These are phyloP conservation scores for Megaptera novaeangliae DNA, from an alignment of 2,113 vertebrate genomes.

Conservation along the genomic window DNA sequence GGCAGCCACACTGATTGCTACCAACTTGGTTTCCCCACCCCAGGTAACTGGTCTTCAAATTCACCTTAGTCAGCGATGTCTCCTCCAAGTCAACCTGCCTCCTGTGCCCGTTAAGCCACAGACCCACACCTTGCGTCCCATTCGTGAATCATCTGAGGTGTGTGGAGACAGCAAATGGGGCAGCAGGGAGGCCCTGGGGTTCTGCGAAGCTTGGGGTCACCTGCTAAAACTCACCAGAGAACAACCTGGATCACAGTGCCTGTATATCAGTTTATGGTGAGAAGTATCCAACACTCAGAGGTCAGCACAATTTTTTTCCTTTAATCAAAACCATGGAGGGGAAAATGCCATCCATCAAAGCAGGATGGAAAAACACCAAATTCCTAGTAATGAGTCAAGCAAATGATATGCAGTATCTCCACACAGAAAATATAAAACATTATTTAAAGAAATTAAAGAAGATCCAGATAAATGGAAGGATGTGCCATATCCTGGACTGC, in stretches of 20 bases:
- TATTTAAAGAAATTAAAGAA: not conserved
- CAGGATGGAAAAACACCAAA: not conserved
- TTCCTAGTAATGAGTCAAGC: not conserved
- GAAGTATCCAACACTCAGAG: not conserved
- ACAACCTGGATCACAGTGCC: not conserved
- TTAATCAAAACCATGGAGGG: not conserved
- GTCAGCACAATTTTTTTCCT: not conserved
- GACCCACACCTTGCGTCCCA: no score
- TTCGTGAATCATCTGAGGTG: no score
- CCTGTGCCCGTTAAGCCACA: not conserved
- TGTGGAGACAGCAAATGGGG: fast-evolving
- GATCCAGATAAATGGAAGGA: not conserved
- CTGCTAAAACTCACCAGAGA: not conserved
- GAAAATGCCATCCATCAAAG: not conserved
- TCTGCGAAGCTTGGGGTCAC: not conserved
- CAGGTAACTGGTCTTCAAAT: not conserved
- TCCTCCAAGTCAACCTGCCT: not conserved
- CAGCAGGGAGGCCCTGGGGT: fast-evolving
- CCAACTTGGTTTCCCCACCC: not conserved
- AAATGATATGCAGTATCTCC: no score
- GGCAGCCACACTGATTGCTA: not conserved
- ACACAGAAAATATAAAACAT: not conserved
- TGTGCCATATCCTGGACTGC: not conserved
- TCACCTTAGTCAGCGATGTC: not conserved
- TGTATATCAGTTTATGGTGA: not conserved